Conservation (phyloP, 2,888 invertebrate species). For the Steinernema scapterisci region DNA sequence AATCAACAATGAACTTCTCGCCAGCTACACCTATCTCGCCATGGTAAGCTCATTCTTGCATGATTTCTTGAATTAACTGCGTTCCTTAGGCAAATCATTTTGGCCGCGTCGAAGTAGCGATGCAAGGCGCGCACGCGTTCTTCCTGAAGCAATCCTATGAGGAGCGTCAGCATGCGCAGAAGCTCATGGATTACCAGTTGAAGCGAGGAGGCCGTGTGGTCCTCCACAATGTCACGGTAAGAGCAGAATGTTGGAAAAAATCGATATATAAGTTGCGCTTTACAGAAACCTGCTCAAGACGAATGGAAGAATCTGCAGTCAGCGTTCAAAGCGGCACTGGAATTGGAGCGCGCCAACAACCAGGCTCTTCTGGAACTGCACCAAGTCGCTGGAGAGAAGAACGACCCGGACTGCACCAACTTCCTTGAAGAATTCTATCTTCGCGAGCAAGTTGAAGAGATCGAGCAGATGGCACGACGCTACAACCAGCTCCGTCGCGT, state of each 20-base stretch:
- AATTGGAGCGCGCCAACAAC: slow-evolving; percentile 42
- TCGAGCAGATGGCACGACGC: slow-evolving; percentile 42
- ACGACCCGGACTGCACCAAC: slow-evolving; percentile 44
- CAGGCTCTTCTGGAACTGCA: slow-evolving; percentile 42
- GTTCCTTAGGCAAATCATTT: slow-evolving; percentile 45
- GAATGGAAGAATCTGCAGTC: slow-evolving; percentile 39
- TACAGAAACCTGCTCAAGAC: slow-evolving; percentile 29
- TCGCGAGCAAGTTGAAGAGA: slow-evolving; percentile 46
- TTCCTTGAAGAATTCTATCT: slow-evolving; percentile 48
- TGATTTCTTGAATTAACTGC: no score
- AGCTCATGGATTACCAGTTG: slow-evolving; percentile 46
- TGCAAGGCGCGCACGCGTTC: slow-evolving; percentile 42
- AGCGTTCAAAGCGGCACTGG: slow-evolving; percentile 42
- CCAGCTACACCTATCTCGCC: slow-evolving; percentile 42
- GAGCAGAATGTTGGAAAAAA: background rate
- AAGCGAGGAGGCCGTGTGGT: slow-evolving; percentile 44
- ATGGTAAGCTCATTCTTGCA: slow-evolving; percentile 34
- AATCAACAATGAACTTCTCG: slow-evolving; percentile 42
- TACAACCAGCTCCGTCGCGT: slow-evolving; percentile 42
- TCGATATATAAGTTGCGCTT: background rate
- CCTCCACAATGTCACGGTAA: slow-evolving; percentile 29
- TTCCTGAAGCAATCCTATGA: slow-evolving; percentile 43
- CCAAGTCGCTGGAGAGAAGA: slow-evolving; percentile 39
- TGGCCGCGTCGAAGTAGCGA: slow-evolving; percentile 40
- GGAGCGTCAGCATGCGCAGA: slow-evolving; percentile 44